A percentile compares a stretch with the other conserved stretches of the same genome.
phyloP scores from a whole-genome alignment of 2,113 vertebrate species.

The Dasyprocta punctata region DNA sequence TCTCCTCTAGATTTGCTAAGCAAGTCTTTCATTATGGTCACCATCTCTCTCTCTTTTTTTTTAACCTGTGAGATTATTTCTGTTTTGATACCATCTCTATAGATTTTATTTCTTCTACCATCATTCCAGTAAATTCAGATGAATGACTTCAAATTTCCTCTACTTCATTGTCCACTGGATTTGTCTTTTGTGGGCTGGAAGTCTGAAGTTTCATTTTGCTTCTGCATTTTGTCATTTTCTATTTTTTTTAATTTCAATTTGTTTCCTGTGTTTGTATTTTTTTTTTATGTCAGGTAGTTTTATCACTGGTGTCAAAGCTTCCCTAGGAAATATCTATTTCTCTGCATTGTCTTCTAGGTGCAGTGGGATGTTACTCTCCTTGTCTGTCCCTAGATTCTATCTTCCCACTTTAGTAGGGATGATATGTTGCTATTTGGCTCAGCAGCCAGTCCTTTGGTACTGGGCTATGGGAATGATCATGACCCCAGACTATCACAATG shows the following conservation, averaged over 20 bases:
- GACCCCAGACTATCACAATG: neutral
- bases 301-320: neutral
- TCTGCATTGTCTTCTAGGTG: neutral
- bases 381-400: neutral
- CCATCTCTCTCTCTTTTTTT: neutral
- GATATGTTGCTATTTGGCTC: neutral
- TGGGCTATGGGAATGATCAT: neutral
- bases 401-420: neutral
- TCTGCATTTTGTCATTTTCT: too few relatives aligned
- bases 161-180: neutral
- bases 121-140: neutral
- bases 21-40: neutral
- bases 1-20: neutral
- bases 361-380: neutral
- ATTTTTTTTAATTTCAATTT: too few relatives aligned
- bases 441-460: neutral
- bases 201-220: neutral
- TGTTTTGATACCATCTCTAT: neutral
- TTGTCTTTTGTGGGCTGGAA: neutral
- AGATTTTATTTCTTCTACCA: neutral
- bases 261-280: too few relatives aligned
- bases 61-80: neutral
- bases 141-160: neutral
- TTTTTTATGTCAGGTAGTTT: neutral
- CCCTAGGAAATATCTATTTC: neutral